A percentile compares a stretch with the other conserved stretches of the same genome.
Evolutionary conservation across 2,888 invertebrate species (phyloP).

Genomic region (Drosophila antonietae): DNA sequence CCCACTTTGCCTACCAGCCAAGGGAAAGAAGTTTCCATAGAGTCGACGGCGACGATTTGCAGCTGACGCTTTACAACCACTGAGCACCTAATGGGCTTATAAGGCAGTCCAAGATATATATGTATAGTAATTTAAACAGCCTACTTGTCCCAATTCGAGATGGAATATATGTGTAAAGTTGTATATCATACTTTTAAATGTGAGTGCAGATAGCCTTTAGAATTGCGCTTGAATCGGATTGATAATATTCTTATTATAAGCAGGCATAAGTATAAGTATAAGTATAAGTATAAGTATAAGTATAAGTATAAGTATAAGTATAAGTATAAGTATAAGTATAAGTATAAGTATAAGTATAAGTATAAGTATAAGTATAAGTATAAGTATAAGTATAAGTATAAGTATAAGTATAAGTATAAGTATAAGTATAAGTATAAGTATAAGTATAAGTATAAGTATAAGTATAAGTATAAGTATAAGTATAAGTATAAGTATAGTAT

Average conservation of each 20-base stretch:
- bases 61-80: constrained; percentile 33
- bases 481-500: constrained; percentile 2
- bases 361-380: neutral
- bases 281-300: neutral
- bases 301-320: constrained; percentile 4
- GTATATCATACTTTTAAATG: constrained; percentile 1
- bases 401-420: neutral
- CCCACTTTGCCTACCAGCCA: constrained; percentile 56
- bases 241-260: too few species aligned
- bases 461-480: constrained; percentile 1
- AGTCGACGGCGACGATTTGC: constrained; percentile 29
- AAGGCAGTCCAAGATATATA: neutral
- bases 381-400: constrained; percentile 1
- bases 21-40: constrained; percentile 36
- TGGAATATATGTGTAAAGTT: neutral
- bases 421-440: constrained; percentile 1
- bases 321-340: neutral
- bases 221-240: too few species aligned
- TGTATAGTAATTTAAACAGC: constrained; percentile 20
- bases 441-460: neutral
- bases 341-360: neutral
- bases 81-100: constrained; percentile 32
- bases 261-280: neutral
- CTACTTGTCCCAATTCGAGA: constrained; percentile 27
- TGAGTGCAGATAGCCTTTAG: too few species aligned